Evolutionary conservation across 1,140 invertebrate genomes (phyloP), one percentile per base, ranked within the genome.

Genomic region (Oedothorax gibbosus): DNA sequence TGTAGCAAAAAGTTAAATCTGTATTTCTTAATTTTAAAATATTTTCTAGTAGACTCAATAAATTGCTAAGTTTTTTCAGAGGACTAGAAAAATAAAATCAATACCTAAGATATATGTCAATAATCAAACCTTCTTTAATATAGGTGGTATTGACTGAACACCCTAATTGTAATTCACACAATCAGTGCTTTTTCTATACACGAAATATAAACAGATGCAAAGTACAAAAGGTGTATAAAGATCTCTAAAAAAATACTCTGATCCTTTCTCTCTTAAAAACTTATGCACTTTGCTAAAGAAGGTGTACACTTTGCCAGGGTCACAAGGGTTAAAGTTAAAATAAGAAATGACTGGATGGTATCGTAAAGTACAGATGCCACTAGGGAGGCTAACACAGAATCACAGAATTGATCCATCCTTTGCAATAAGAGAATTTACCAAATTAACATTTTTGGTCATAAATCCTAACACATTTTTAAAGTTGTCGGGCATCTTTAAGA

Each of bases 161-260:
- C 35, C 35, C 35, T 35, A 35, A 35, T 35, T 35, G 35, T 5
- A 5, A 35, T 35, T 35, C 35, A 35, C 35, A 35, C 35, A 35
- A 35, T 35, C 35, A 35, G 35, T 5, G 35, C 5, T 35, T 35
- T 35, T 35, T 5, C 35, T 35, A 35, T 35, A 35, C 35, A 35
- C 1, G 35, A 35, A 35, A 35, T 35, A 35, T 35, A 35, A 35
- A 35, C 35, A 35, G 35, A 35, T 35, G 5, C 35, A 54, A 6
- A 10, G 35, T 57, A 75, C 72, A 75, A 75, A 60, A 75, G 56
- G 72, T 75, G 72, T 75, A 35, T 35, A 75, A 57, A 75, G 72
- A 75, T 57, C 56, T 75, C 72, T 75, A 75, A 75, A 75, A 66
- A 57, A 60, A 57, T 75, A 75, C 51, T 75, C 51, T 35, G 72